Base-by-base conservation (phyloP, 2,888 invertebrate species). In the Watsonalla binaria region DNA sequence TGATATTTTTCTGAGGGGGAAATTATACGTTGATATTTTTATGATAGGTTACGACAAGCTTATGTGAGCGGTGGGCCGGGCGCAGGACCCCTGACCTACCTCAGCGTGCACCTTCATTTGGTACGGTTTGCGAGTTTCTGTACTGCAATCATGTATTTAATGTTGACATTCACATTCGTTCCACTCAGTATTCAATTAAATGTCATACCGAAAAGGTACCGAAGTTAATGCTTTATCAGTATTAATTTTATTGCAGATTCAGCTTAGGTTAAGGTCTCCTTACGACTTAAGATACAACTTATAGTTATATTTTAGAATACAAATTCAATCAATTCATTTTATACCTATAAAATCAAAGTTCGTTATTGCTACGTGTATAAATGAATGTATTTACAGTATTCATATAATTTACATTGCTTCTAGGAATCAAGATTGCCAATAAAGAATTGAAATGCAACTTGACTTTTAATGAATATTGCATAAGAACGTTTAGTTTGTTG, bases 401-500 rank as follows among this genome's bases (percentile, higher is more conserved):
- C 11, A 4, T 42, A 42, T 11, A 42, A 42, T 42, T 11, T 42
- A 42, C 11, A 42, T 42, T 42, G 11, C 42, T 42, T 11, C 37
- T 37, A 9, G 37, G 37, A 52, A 57, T 50, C 51, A 54, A 53
- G 51, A 51, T 45, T 15, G 46, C 13, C 37, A 47, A 49, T 47
- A 47, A 48, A 48, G 15, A 47, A 35, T 34, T 9, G 37, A 39
- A 39, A 50, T 49, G 42, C 51, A 24, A 33, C 11, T n/a, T 7
- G 13, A 34, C 34, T 48, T 35, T 35, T 48, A 48, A 48, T 48
- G 37, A 49, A 49, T 45, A 54, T 70, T 71, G 63, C 60, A 66
- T 68, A 66, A 67, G 60, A 61, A 58, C 59, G 59, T 59, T 59
- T 63, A 60, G 61, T 63, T 63, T 70, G 65, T 61, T 68, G 65